Evolutionary conservation across 1,140 invertebrate genomes (phyloP).

Genomic region (Epicauta chinensis): DNA sequence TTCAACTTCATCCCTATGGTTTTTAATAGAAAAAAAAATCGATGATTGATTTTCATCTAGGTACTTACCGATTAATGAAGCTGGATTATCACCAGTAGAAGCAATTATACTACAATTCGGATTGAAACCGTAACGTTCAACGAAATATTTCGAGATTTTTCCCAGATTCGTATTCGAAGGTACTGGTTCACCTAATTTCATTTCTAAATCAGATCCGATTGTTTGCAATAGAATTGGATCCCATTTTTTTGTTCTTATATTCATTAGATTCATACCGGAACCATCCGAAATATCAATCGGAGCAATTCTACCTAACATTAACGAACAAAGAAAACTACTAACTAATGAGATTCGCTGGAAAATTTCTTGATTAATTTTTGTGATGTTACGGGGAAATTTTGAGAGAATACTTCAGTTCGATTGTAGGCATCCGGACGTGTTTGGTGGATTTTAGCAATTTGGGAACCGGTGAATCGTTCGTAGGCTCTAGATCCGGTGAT

Average conservation of each 20-base stretch:
- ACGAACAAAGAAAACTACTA: slow-evolving; percentile 84
- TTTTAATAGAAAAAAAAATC: slow-evolving; percentile 7
- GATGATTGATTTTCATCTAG: too few relatives aligned
- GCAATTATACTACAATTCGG: slow-evolving; percentile 73
- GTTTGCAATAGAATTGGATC: slow-evolving; percentile 65
- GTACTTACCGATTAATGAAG: slow-evolving; percentile 66
- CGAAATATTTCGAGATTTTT: slow-evolving; percentile 68
- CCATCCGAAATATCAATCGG: slow-evolving; percentile 89
- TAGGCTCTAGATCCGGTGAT: slow-evolving; percentile 90
- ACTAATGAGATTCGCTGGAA: slow-evolving; percentile 82
- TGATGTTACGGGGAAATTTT: slow-evolving; percentile 9
- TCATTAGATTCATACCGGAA: slow-evolving; percentile 94
- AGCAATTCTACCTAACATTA: slow-evolving; percentile 86
- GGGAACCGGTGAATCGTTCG: slow-evolving; percentile 88
- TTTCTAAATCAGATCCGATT: slow-evolving; percentile 60
- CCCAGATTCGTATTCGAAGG: slow-evolving; percentile 65
- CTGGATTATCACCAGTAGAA: slow-evolving; percentile 93
- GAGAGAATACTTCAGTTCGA: slow-evolving; percentile 63
- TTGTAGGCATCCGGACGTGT: slow-evolving; percentile 68
- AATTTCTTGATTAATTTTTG: slow-evolving; percentile 19
- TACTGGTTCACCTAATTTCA: slow-evolving; percentile 69
- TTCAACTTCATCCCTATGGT: slow-evolving; percentile 69
- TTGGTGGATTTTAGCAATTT: slow-evolving; percentile 84
- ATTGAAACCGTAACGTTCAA: slow-evolving; percentile 78
- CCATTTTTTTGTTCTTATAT: slow-evolving; percentile 79